Evolutionary conservation across 1,140 invertebrate genomes (phyloP).

Genomic region (Drosophila kanapiae): DNA sequence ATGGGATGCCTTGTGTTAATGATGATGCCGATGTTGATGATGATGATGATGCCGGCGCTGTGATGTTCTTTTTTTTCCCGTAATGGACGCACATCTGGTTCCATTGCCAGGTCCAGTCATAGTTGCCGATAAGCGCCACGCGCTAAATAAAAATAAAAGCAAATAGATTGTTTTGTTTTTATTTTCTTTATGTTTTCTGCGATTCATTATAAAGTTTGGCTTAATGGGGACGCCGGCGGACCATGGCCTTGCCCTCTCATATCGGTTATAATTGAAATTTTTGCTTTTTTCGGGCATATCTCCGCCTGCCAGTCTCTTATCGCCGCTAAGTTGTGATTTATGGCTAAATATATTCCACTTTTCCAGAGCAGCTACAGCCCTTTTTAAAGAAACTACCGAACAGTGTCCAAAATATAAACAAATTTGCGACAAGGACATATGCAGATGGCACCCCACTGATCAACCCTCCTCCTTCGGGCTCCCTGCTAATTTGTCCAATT

Average conservation of each 20-base stretch:
- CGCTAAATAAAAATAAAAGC: slow-evolving; percentile 1
- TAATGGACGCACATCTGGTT: slow-evolving; percentile 70
- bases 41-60: slow-evolving; percentile 44
- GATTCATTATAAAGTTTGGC: slow-evolving; percentile 18
- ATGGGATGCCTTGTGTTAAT: slow-evolving; percentile 66
- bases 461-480: slow-evolving; percentile 24
- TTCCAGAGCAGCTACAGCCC: neutral
- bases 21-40: slow-evolving; percentile 55
- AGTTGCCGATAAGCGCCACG: slow-evolving; percentile 23
- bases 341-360: neutral
- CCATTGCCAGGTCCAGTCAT: slow-evolving; percentile 32
- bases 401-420: slow-evolving; percentile 31
- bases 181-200: neutral
- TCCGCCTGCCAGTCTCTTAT: slow-evolving; percentile 23
- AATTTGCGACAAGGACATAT: slow-evolving; percentile 62
- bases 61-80: slow-evolving; percentile 23
- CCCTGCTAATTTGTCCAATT: slow-evolving; percentile 79
- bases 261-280: slow-evolving; percentile 32
- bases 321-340: slow-evolving; percentile 16
- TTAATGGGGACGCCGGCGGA: slow-evolving; percentile 8
- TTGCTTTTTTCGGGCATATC: slow-evolving; percentile 17
- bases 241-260: neutral
- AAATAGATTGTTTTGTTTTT: neutral
- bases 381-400: slow-evolving; percentile 2
- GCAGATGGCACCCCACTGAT: slow-evolving; percentile 40